Conservation (phyloP, 2,797 vertebrate genomes). For the Aphelocoma californica region DNA sequence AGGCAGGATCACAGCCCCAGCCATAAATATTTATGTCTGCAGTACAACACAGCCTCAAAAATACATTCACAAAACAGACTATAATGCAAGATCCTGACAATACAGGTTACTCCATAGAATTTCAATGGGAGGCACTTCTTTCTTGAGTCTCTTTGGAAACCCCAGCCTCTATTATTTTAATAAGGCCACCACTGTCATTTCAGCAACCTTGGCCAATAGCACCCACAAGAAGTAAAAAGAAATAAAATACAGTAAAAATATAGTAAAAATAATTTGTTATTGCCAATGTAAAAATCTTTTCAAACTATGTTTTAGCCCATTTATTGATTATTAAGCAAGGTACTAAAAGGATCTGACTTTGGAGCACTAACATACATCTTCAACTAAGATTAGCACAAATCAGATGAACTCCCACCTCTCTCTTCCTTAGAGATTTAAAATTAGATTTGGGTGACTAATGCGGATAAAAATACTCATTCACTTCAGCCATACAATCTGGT, state of each 20-base stretch:
- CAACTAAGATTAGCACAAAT: constrained; percentile 55
- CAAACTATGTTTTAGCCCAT: neutral
- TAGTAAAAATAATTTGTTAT: neutral
- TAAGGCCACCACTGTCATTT: constrained; percentile 42
- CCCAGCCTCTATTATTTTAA: constrained; percentile 38
- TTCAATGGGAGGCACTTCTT: neutral
- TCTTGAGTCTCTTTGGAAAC: neutral
- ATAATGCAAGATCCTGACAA: constrained; percentile 18
- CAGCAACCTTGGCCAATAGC: neutral
- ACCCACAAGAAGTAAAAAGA: neutral
- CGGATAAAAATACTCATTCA: constrained; percentile 33
- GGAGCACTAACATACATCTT: constrained; percentile 39
- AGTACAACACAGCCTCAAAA: constrained; percentile 15
- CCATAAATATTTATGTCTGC: constrained; percentile 62
- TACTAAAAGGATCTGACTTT: neutral
- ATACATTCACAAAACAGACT: constrained; percentile 37
- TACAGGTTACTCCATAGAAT: neutral
- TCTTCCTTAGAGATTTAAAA: constrained; percentile 47
- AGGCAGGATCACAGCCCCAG: constrained; percentile 42
- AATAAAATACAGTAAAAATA: neutral
- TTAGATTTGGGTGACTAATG: constrained; percentile 43
- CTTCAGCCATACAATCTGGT: constrained; percentile 34
- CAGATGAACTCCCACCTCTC: constrained; percentile 31
- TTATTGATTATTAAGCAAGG: neutral
- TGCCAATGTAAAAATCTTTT: neutral